Percentiles rank a stretch among this genome's conserved stretches.
Evolutionary conservation across 2,113 vertebrate genomes (phyloP).

Genomic region (Solea solea): DNA sequence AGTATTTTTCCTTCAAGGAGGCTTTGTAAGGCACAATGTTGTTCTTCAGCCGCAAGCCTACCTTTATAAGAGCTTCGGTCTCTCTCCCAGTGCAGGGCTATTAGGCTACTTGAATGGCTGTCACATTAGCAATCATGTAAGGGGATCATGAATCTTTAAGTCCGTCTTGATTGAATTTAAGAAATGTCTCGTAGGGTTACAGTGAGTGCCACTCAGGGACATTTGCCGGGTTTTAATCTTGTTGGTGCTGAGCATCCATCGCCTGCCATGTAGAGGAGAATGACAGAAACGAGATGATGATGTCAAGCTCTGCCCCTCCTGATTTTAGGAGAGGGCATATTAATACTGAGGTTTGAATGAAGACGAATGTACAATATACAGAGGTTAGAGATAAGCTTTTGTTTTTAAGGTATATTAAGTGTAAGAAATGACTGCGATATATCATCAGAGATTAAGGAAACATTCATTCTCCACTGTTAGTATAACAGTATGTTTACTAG

Average conservation of each 20-base stretch:
- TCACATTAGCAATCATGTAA: slow-evolving; percentile 56
- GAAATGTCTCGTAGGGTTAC: slow-evolving; percentile 51
- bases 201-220: slow-evolving; percentile 48
- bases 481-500: no score
- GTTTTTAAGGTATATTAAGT: not conserved
- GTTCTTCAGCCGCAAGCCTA: not conserved
- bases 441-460: no score
- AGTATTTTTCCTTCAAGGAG: slow-evolving; percentile 22
- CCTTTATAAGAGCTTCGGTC: slow-evolving; percentile 9
- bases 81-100: not conserved
- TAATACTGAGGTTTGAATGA: not conserved
- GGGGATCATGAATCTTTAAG: slow-evolving; percentile 63
- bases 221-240: slow-evolving; percentile 54
- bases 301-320: not conserved
- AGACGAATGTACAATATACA: not conserved
- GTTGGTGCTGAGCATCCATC: not conserved
- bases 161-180: slow-evolving; percentile 55
- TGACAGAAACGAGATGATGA: slow-evolving; percentile 1
- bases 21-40: slow-evolving; percentile 27
- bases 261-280: not conserved
- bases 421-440: no score
- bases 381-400: not conserved
- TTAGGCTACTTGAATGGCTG: slow-evolving; percentile 29
- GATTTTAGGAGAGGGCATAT: no score
- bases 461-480: no score